Percentiles rank a stretch among this genome's conserved stretches.
Evolutionary conservation across 2,888 invertebrate genomes (phyloP).

Genomic region (Dascillus cervinus): DNA sequence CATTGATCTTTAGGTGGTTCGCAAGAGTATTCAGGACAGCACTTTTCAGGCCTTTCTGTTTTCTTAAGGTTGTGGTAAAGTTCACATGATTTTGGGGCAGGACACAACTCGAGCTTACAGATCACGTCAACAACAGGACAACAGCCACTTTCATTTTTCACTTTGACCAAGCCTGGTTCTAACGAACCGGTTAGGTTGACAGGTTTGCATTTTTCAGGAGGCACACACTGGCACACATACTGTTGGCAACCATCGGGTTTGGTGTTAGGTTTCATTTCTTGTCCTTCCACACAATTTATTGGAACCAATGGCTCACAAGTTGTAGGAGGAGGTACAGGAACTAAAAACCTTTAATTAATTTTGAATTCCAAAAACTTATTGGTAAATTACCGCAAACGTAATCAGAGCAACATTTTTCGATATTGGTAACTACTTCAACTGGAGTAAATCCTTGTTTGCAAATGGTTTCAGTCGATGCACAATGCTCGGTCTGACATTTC

Average conservation of each 20-base stretch:
- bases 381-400: slow-evolving; percentile 56
- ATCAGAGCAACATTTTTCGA: slow-evolving; percentile 61
- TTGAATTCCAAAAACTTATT: too few species aligned
- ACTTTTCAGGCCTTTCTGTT: slow-evolving; percentile 36
- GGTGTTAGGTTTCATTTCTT: slow-evolving; percentile 59
- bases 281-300: slow-evolving; percentile 63
- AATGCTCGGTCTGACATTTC: slow-evolving; percentile 56
- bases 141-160: slow-evolving; percentile 58
- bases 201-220: slow-evolving; percentile 58
- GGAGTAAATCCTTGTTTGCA: slow-evolving; percentile 53
- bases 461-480: slow-evolving; percentile 49
- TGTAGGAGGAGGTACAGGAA: slow-evolving; percentile 47
- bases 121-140: slow-evolving; percentile 55
- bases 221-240: slow-evolving; percentile 72
- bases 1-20: slow-evolving; percentile 59
- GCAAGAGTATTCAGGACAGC: slow-evolving; percentile 62
- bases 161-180: slow-evolving; percentile 55
- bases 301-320: slow-evolving; percentile 59
- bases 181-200: slow-evolving; percentile 36
- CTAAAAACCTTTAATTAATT: slow-evolving; percentile 39
- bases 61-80: slow-evolving; percentile 48
- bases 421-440: slow-evolving; percentile 47
- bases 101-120: slow-evolving; percentile 59
- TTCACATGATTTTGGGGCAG: slow-evolving; percentile 51
- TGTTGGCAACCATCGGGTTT: slow-evolving; percentile 61